Percentiles rank a stretch among this genome's conserved stretches.
These are phyloP conservation scores for Limnephilus marmoratus DNA, from an alignment of 2,888 invertebrate species.

Conservation along the genomic window DNA sequence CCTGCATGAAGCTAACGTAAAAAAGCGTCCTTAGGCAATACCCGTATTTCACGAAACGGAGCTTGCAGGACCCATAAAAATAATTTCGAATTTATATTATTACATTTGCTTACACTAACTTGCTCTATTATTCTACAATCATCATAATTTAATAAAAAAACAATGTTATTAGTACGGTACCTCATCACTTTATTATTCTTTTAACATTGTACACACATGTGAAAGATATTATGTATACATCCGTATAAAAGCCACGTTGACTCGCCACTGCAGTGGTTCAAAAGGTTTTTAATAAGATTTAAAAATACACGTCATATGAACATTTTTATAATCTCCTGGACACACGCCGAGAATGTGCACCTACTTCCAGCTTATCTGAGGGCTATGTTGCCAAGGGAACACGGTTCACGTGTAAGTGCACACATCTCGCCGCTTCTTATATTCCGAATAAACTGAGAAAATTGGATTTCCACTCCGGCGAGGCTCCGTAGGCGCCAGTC, in stretches of 20 bases:
- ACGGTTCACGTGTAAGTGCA: background rate
- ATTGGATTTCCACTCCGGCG: constrained; percentile 44
- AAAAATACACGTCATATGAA: background rate
- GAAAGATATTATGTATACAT: background rate
- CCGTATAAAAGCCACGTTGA: background rate
- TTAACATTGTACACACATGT: too few relatives aligned
- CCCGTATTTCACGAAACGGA: too few relatives aligned
- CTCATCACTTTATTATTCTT: too few relatives aligned
- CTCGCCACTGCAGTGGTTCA: background rate
- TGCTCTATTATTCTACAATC: too few relatives aligned
- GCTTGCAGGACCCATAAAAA: too few relatives aligned
- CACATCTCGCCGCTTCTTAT: constrained; percentile 1
- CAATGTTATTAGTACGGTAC: too few relatives aligned
- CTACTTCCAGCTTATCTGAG: background rate
- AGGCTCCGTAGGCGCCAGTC: constrained; percentile 8
- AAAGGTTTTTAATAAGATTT: background rate
- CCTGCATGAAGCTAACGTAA: too few relatives aligned
- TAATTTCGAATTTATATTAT: too few relatives aligned
- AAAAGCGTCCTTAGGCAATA: too few relatives aligned
- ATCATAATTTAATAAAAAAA: too few relatives aligned
- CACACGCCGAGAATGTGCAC: background rate
- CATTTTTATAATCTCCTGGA: background rate
- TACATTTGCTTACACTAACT: too few relatives aligned
- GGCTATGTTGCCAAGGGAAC: background rate
- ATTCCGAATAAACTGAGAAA: constrained; percentile 52